A percentile compares a stretch with the other conserved stretches of the same genome.
Conservation (phyloP, 2,797 vertebrate species). For the Sciaenops ocellatus region DNA sequence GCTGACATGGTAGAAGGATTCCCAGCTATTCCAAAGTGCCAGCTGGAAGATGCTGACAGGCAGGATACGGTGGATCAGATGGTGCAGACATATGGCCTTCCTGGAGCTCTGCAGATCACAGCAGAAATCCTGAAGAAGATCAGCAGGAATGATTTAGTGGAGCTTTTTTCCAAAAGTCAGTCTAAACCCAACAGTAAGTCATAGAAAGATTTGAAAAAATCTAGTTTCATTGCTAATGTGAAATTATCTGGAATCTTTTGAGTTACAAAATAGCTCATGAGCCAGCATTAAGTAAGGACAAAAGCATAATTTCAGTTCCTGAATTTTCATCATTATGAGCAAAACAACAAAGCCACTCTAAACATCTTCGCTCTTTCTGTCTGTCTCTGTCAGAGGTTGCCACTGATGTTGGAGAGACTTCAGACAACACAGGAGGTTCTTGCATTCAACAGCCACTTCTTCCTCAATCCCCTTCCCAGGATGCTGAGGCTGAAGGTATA, state of each 20-base stretch:
- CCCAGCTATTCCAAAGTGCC: constrained; percentile 12
- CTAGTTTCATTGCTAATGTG: background rate
- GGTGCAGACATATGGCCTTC: constrained; percentile 10
- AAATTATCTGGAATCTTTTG: background rate
- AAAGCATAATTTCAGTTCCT: background rate
- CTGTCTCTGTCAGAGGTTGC: background rate
- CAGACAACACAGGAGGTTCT: background rate
- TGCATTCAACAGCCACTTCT: background rate
- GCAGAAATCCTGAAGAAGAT: constrained; percentile 31
- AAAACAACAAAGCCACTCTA: background rate
- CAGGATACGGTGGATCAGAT: constrained; percentile 25
- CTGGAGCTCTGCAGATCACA: constrained; percentile 19
- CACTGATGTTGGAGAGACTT: background rate
- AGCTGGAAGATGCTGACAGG: constrained; percentile 8
- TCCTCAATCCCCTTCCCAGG: background rate
- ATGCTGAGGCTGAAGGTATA: constrained; percentile 10
- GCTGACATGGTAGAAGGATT: background rate
- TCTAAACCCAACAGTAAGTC: constrained; percentile 11
- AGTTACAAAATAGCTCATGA: background rate
- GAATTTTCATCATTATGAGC: constrained; percentile 2
- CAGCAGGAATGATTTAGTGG: constrained; percentile 31
- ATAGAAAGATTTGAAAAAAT: background rate
- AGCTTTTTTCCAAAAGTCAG: background rate
- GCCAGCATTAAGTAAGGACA: background rate
- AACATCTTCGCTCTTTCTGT: background rate